Evolutionary conservation across 2,113 vertebrate species (phyloP).

Genomic region (Coturnix japonica): DNA sequence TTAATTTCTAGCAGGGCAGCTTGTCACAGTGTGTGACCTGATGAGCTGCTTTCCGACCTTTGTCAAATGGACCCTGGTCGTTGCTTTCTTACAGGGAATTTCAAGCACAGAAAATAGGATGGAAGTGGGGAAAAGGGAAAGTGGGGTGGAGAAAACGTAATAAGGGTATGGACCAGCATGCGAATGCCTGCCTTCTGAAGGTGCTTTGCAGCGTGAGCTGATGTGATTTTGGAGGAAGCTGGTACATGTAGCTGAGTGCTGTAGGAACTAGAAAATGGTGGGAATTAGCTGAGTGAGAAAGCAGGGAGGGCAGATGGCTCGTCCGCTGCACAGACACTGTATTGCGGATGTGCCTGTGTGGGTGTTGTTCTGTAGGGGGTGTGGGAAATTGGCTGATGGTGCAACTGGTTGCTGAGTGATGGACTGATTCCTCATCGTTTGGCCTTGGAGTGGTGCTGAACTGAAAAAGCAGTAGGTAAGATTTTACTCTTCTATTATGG

Average conservation of each 20-base stretch:
- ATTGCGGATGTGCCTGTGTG: neutral
- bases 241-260: neutral
- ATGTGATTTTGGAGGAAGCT: neutral
- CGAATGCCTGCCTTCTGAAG: neutral
- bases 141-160: neutral
- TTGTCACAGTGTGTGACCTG: neutral
- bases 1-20: neutral
- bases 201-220: neutral
- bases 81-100: neutral
- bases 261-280: neutral
- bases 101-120: neutral
- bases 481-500: neutral
- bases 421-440: neutral
- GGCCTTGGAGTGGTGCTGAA: neutral
- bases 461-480: neutral
- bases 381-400: neutral
- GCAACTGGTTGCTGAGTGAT: neutral
- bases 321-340: neutral
- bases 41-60: neutral
- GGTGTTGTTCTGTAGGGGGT: neutral
- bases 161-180: neutral
- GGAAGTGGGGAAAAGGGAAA: neutral
- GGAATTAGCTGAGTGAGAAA: neutral
- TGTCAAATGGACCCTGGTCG: neutral
- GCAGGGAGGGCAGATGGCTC: neutral